Evolutionary conservation across 2,888 invertebrate species (phyloP).

Genomic region (Trisateles emortualis): DNA sequence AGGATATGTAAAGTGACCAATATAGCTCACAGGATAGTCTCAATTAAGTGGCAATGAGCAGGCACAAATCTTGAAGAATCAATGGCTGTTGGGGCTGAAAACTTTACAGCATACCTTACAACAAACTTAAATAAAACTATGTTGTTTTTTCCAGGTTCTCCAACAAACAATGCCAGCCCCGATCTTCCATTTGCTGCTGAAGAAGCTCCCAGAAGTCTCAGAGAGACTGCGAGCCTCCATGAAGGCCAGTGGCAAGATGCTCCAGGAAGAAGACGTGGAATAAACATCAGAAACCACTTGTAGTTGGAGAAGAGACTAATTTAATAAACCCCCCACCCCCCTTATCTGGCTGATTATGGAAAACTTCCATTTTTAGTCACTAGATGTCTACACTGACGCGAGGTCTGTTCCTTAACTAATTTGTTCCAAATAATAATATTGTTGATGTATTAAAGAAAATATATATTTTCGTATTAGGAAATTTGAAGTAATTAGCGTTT

Average conservation of each 20-base stretch:
- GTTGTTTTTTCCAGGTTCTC: slow-evolving; percentile 86
- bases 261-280: slow-evolving; percentile 83
- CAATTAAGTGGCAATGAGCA: too few species aligned
- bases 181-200: slow-evolving; percentile 95
- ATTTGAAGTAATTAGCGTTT: slow-evolving; percentile 31
- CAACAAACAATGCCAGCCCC: slow-evolving; percentile 98
- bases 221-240: slow-evolving; percentile 78
- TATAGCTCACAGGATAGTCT: too few species aligned
- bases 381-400: slow-evolving; percentile 33
- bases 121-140: not conserved
- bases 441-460: slow-evolving; percentile 22
- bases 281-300: slow-evolving; percentile 48
- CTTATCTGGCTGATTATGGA: slow-evolving; percentile 38
- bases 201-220: slow-evolving; percentile 91
- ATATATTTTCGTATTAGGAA: slow-evolving; percentile 35
- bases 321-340: not conserved
- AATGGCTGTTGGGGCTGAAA: too few species aligned
- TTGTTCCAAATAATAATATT: slow-evolving; percentile 25
- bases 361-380: slow-evolving; percentile 33
- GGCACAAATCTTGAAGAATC: too few species aligned
- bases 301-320: slow-evolving; percentile 35
- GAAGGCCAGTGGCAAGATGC: slow-evolving; percentile 66
- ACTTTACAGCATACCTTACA: not conserved
- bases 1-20: too few species aligned
- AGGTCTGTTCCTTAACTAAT: slow-evolving; percentile 21